These are phyloP conservation scores for Gadus macrocephalus DNA, from an alignment of 2,113 vertebrate species.

Conservation along the genomic window DNA sequence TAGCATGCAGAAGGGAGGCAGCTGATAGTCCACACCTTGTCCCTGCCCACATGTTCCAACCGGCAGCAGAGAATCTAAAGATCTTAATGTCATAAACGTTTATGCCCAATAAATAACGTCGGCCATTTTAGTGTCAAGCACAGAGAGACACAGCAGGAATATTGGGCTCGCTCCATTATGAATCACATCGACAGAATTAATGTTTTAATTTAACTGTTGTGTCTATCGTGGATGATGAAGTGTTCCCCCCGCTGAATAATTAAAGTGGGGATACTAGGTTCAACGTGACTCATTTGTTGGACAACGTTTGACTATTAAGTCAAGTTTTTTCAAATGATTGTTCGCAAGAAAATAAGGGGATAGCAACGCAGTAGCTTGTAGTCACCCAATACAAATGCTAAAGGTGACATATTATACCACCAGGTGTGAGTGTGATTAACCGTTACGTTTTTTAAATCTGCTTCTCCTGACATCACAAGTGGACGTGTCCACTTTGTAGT, in stretches of 20 bases:
- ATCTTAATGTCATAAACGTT: neutral
- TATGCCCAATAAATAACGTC: neutral
- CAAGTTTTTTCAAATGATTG: neutral
- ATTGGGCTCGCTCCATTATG: neutral
- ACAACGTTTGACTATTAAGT: no score
- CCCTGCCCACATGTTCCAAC: conserved; percentile 11
- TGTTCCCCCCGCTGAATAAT: neutral
- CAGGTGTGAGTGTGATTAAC: no score
- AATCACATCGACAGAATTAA: neutral
- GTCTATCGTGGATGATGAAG: neutral
- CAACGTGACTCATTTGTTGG: no score
- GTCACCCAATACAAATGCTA: no score
- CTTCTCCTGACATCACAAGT: no score
- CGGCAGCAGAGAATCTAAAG: neutral
- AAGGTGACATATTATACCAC: no score
- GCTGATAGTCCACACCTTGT: neutral
- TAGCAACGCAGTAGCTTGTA: no score
- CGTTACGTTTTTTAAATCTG: no score
- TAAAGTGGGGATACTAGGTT: no score
- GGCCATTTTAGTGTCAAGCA: neutral
- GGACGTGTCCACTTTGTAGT: no score
- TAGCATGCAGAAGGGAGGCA: conserved; percentile 3
- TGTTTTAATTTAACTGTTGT: neutral
- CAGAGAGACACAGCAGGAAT: neutral
- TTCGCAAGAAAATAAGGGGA: no score